Evolutionary conservation across 2,797 vertebrate species (phyloP).

Genomic region (Onychomys arenicola): DNA sequence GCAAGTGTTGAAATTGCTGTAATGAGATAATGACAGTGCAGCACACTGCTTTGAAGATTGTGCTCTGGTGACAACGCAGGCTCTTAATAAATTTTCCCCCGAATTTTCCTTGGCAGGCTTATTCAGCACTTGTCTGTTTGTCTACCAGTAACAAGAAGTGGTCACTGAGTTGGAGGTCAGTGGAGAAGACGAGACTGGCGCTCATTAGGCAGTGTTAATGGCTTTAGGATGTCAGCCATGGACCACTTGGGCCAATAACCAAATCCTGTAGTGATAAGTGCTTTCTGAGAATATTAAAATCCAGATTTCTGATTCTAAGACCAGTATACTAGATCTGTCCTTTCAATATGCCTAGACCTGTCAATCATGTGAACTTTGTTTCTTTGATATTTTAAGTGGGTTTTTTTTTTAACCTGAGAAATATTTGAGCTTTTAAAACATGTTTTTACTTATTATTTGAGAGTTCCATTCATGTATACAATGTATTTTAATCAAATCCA

Average conservation of each 20-base stretch:
- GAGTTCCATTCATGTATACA: not conserved
- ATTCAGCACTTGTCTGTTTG: conserved; percentile 37
- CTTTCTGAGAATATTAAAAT: not conserved
- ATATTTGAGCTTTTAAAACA: not conserved
- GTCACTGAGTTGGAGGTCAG: not conserved
- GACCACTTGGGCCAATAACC: not conserved
- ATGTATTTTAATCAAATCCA: not conserved
- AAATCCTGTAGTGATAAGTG: not conserved
- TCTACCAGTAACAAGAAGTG: conserved; percentile 9
- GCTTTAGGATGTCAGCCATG: not conserved
- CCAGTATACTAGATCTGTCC: not conserved
- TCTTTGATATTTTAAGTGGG: not conserved
- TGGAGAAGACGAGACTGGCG: not conserved
- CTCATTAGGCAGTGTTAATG: not conserved
- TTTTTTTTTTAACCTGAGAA: not conserved
- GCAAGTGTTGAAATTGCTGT: conserved; percentile 83
- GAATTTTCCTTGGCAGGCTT: conserved; percentile 41
- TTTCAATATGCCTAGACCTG: not conserved
- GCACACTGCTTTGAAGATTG: conserved; percentile 74
- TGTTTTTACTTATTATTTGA: not conserved
- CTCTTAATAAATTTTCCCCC: conserved; percentile 74
- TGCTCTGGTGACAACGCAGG: conserved; percentile 39
- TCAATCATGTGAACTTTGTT: not conserved
- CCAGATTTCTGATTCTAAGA: not conserved
- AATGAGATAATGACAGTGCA: conserved; percentile 85